These are phyloP conservation scores for Pelosia muscerda DNA, from an alignment of 2,888 invertebrate species.

Conservation along the genomic window DNA sequence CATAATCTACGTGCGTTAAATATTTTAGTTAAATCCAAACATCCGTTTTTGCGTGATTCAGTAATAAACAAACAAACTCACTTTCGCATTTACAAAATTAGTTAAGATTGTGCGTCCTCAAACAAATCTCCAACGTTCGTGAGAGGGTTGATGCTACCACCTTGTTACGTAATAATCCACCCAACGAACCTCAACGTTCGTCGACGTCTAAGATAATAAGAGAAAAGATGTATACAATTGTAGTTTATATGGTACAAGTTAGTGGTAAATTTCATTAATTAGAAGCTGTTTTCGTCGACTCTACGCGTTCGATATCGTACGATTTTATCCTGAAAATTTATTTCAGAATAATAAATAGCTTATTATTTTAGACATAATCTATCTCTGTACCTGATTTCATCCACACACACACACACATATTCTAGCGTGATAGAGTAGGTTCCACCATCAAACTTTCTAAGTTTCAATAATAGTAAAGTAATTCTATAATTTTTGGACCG, in stretches of 20 bases:
- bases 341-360: too few relatives aligned
- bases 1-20: background rate
- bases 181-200: background rate
- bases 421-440: too few relatives aligned
- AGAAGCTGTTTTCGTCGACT: background rate
- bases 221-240: background rate
- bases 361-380: too few relatives aligned
- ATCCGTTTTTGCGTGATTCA: background rate
- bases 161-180: conserved; percentile 5
- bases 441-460: too few relatives aligned
- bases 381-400: too few relatives aligned
- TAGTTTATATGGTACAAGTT: background rate
- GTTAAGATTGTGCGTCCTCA: background rate
- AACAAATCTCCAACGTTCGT: background rate
- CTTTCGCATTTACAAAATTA: background rate
- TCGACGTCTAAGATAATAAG: background rate
- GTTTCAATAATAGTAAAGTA: background rate
- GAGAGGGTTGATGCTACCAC: background rate
- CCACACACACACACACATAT: too few relatives aligned
- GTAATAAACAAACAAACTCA: background rate
- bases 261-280: background rate
- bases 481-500: too few relatives aligned
- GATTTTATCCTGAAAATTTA: too few relatives aligned
- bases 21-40: background rate
- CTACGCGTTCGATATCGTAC: background rate